Conservation (phyloP, 2,888 invertebrate genomes). For the Lordiphosa andalusiaca region DNA sequence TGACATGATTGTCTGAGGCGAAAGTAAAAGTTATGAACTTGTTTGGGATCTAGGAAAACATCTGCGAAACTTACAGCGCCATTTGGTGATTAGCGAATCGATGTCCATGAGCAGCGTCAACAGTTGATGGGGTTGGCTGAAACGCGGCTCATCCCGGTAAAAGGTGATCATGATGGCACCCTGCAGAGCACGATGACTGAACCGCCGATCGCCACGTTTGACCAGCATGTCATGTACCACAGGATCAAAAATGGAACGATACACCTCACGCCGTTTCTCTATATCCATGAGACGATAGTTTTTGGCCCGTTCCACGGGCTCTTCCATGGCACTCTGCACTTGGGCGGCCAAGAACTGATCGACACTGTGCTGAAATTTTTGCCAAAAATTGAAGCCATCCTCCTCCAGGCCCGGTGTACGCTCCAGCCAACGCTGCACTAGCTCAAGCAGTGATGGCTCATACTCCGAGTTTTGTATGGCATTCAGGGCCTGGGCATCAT, state of each 20-base stretch:
- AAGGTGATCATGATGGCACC: constrained; percentile 99
- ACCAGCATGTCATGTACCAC: constrained; percentile 91
- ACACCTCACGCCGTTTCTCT: constrained; percentile 90
- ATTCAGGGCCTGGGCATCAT: constrained; percentile 84
- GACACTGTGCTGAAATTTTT: constrained; percentile 90
- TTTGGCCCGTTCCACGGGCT: constrained; percentile 84
- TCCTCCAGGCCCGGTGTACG: constrained; percentile 94
- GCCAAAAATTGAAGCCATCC: constrained; percentile 95
- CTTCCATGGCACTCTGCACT: constrained; percentile 82
- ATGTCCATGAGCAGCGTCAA: constrained; percentile 97
- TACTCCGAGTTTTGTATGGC: constrained; percentile 86
- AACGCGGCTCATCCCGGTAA: constrained; percentile 97
- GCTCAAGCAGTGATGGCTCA: constrained; percentile 90
- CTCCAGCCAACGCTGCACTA: constrained; percentile 96
- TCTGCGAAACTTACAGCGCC: constrained; percentile 92
- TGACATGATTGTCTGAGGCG: constrained; percentile 94
- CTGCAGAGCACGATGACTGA: constrained; percentile 95
- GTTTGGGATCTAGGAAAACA: background rate
- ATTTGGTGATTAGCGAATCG: constrained; percentile 98
- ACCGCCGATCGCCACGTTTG: constrained; percentile 86
- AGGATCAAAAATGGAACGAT: constrained; percentile 93
- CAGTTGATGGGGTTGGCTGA: constrained; percentile 98
- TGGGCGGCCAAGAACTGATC: constrained; percentile 87
- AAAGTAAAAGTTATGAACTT: constrained; percentile 1
- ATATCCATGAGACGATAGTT: constrained; percentile 87